phyloP scores from a whole-genome alignment of 2,113 vertebrate species.

The Natator depressus region DNA sequence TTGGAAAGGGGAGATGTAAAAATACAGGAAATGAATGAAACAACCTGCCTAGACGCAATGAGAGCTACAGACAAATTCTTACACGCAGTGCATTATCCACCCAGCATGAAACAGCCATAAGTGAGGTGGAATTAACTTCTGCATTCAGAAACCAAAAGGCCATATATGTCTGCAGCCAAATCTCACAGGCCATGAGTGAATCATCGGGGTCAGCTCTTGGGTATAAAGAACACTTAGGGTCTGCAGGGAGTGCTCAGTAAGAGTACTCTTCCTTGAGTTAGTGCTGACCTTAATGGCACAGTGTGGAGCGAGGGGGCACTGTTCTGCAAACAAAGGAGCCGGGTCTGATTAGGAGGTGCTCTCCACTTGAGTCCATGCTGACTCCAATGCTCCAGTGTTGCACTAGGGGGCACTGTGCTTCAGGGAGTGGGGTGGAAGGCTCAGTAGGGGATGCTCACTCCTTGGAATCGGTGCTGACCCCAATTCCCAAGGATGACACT shows the following conservation, averaged over 20 bases:
- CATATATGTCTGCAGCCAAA: neutral
- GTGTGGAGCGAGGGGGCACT: neutral
- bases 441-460: too few relatives aligned
- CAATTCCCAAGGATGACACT: neutral
- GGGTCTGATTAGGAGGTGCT: too few relatives aligned
- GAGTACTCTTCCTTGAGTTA: too few relatives aligned
- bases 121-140: neutral
- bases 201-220: neutral
- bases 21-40: neutral
- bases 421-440: neutral
- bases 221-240: neutral
- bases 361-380: too few relatives aligned
- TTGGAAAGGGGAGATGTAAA: neutral
- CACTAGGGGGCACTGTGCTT: neutral
- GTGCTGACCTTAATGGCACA: neutral
- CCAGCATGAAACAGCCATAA: neutral
- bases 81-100: neutral
- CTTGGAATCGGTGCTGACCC: neutral
- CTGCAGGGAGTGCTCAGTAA: neutral
- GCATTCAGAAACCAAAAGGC: too few relatives aligned
- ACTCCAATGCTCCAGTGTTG: too few relatives aligned
- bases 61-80: neutral
- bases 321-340: neutral
- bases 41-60: neutral
- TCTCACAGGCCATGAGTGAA: neutral